Evolutionary conservation across 1,140 invertebrate genomes (phyloP), one percentile per base, ranked within the genome.

Genomic region (Pseudomyrmex gracilis): DNA sequence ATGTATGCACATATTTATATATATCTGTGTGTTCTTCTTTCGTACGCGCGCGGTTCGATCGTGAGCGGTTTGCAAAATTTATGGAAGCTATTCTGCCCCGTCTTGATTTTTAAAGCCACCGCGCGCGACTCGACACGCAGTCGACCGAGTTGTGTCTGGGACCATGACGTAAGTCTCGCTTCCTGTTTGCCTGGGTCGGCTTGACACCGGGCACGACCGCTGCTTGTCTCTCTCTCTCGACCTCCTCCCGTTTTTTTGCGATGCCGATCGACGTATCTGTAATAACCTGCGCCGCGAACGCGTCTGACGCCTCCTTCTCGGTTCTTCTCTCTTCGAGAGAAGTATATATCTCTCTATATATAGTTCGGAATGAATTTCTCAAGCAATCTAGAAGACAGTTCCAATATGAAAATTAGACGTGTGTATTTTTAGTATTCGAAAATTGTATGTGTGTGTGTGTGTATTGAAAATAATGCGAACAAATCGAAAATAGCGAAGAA

Each of bases 111-210:
- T 80, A 58, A 55, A 49, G 55, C 22, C 66, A 49, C 66, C 45
- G 34, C 34, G 34, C 34, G 34, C 34, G 66, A 43, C 22, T 58
- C 76, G 34, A 71, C 73, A 10, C 77, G 64, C 58, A 58, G 77
- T 47, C 68, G 82, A 73, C 49, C 73, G 73, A 68, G 73, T 84
- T 58, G 68, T 73, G 73, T 71, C 73, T 70, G 73, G 24, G 84
- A 68, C 84, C 63, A 67, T 89, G 87, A 89, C 87, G 87, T 88
- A 89, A 89, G 87, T 88, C 87, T 66, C 71, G 66, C 83, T 89
- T 89, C 87, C 87, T 89, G 87, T 88, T 88, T 89, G 76, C 74
- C 58, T 66, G 57, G 74, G 22, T 78, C 77, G 86, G 58, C 82
- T 73, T 63, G 85, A 87, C 85, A 76, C 66, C 49, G 57, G 57